Conservation (phyloP, 1,140 invertebrate genomes). For the Drosophila takahashii region DNA sequence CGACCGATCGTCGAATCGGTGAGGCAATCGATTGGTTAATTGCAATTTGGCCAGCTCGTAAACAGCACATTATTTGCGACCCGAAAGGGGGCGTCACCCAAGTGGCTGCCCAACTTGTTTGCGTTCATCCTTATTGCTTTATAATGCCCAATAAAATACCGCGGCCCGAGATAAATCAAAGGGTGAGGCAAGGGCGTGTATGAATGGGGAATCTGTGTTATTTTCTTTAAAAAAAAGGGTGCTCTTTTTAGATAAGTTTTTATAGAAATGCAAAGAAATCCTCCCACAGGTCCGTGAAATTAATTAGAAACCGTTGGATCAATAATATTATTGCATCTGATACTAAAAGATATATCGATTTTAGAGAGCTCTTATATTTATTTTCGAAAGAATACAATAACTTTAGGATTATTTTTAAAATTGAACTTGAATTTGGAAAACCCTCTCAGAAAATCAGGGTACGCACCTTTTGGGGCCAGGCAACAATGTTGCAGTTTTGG, state of each 20-base stretch:
- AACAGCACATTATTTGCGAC: constrained; percentile 55
- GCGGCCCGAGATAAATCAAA: constrained; percentile 45
- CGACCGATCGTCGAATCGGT: not conserved
- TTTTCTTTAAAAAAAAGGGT: not conserved
- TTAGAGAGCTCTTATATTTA: too few relatives aligned
- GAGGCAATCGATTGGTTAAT: constrained; percentile 36
- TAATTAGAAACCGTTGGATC: too few relatives aligned
- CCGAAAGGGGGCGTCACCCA: constrained; percentile 45
- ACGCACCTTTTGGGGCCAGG: constrained; percentile 1
- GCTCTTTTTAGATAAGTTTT: not conserved
- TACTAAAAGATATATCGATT: too few relatives aligned
- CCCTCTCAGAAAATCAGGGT: not conserved
- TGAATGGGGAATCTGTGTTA: not conserved
- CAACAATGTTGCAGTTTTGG: constrained; percentile 55
- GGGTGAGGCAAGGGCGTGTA: constrained; percentile 11
- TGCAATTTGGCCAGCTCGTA: constrained; percentile 37
- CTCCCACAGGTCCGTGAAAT: too few relatives aligned
- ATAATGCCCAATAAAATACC: constrained; percentile 59
- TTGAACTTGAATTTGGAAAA: too few relatives aligned
- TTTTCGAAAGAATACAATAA: too few relatives aligned
- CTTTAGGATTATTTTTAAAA: too few relatives aligned
- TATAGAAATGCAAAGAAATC: not conserved
- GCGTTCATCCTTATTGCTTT: constrained; percentile 67
- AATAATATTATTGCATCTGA: too few relatives aligned
- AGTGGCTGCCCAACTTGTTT: constrained; percentile 56